Base-by-base conservation (phyloP, 1,140 invertebrate species). In the Anagrus nilaparvatae region DNA sequence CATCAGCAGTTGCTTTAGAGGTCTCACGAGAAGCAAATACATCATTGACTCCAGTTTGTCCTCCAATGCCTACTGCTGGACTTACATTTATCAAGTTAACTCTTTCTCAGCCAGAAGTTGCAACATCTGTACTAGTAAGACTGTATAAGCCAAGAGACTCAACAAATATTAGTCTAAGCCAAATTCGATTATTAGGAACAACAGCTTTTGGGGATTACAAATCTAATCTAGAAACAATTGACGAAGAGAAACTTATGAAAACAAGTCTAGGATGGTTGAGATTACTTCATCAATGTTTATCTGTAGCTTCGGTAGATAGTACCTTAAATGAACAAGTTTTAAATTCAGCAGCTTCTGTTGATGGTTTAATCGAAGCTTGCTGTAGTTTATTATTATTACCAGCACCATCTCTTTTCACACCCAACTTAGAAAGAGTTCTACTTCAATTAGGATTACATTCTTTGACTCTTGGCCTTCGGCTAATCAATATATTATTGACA, bases 1-100 rank as follows among this genome's bases (percentile, higher is more conserved):
- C 91, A 5, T 87, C 87, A 7, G 86, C 83, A n/a, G 85, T 95
- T 2, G 84, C 83, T 8, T 64, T 94, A 21, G 90, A 94, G 63
- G 72, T 81, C 19, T 72, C 72, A 0, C 56, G 73, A 6, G 73
- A 76, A 43, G 73, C 72, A 13, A 77, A 77, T 27, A 67, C 67
- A 6, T 60, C 67, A 32, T 55, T 78, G 3, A 73, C 77, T 3
- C 81, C 83, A 2, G 71, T 82, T 20, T 78, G 78, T 56, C 73
- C 79, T 31, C 85, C 84, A 10, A 69, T 87, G 54, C 72, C 78
- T 20, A 92, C 88, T 3, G 82, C 83, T 31, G 88, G 89, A 34
- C 77, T 92, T 55, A 86, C 85, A 0, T 87, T 78, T 52, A 91
- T 94, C 58, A 77, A 83, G 33, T 70, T 95, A 8, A 83, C 82